Evolutionary conservation across 2,797 vertebrate genomes (phyloP), one percentile per base, ranked within the genome.

Genomic region (Sebastes diaconus): DNA sequence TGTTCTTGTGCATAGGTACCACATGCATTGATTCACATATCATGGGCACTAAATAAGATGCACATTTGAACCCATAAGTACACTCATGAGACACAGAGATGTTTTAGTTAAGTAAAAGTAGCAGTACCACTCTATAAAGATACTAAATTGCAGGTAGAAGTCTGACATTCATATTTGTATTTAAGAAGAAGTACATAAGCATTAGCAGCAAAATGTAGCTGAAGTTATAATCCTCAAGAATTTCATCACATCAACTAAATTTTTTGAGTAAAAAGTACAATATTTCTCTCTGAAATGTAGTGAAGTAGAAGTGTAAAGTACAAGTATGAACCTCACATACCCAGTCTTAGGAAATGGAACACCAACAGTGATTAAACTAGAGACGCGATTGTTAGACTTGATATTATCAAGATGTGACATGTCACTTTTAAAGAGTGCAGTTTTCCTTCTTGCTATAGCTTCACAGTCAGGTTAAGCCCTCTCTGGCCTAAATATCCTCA

Each of bases 401-500:
- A 54, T 57, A 24, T 30, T 30, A 58, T 34, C 8, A 36, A 11
- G 14, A 55, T 58, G 11, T 74, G 63, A 50, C 20, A 24, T 13
- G 6, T 65, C 57, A 46, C 57, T 72, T 27, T 32, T 12, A 16
- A 54, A 76, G 68, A 36, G 42, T 29, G 20, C 25, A 5, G 42
- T 72, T 68, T 60, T 39, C 14, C 4, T 54, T 52, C 18, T 59
- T 68, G 34, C 22, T 4, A 8, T 29, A 7, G 27, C 65, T 63
- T 39, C n/a, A 2, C 67, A 9, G 61, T 80, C 70, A 67, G 67
- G 75, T 84, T 87, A 76, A 92, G 59, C 75, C 79, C 61, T 57
- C 70, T 75, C 46, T 86, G 84, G 42, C 84, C 74, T 80, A 85
- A 63, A 82, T 92, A 79, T 68, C 50, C 75, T 50, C 64, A 60